phyloP scores from a whole-genome alignment of 1,140 invertebrate genomes.

The Bombus fervidus region DNA sequence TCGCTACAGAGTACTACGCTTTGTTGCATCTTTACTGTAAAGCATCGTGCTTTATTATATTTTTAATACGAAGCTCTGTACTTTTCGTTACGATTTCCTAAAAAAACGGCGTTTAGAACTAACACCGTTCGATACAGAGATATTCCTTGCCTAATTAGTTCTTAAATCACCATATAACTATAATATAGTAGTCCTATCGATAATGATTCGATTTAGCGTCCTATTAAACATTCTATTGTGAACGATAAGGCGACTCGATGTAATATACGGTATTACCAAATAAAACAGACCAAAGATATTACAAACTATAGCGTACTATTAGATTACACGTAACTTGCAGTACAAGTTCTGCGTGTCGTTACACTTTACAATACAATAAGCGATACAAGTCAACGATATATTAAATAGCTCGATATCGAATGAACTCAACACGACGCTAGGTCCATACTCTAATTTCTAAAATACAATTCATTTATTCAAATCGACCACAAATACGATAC shows the following conservation, averaged over 20 bases:
- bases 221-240: background rate
- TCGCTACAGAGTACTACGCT: background rate
- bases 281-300: background rate
- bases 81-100: background rate
- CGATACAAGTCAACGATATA: background rate
- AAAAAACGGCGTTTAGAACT: too few species aligned
- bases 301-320: background rate
- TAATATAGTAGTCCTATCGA: background rate
- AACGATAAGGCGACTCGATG: background rate
- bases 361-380: background rate
- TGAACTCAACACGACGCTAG: background rate
- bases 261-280: background rate
- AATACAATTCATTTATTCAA: background rate
- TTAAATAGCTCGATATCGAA: background rate
- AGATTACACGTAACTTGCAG: background rate
- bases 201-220: background rate
- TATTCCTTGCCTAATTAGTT: background rate
- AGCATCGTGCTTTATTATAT: background rate
- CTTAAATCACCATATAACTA: background rate
- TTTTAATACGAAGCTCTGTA: background rate
- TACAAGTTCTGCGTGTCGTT: background rate
- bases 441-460: background rate
- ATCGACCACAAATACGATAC: background rate
- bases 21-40: background rate
- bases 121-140: background rate